Conservation (phyloP, 1,140 invertebrate genomes). For the Thaumetopoea pityocampa region DNA sequence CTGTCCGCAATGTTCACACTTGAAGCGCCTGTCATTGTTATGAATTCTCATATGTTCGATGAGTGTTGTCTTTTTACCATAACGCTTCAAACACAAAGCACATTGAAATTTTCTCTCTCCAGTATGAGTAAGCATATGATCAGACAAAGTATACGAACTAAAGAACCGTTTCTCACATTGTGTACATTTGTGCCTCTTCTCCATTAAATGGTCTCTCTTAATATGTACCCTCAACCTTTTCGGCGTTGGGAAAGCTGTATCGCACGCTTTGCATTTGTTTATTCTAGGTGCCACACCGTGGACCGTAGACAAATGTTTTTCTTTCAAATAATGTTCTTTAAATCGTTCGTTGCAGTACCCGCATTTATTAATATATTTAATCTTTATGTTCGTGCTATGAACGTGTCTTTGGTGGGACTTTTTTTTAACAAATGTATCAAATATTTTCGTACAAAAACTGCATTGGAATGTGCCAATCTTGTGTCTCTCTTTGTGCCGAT, state of each 20-base stretch:
- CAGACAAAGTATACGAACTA: too few species aligned
- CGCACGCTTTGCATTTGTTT: slow-evolving; percentile 19
- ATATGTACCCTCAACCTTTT: slow-evolving; percentile 29
- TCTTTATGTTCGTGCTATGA: not conserved
- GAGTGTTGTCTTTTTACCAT: slow-evolving; percentile 69
- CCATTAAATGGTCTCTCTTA: slow-evolving; percentile 38
- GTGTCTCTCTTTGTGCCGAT: slow-evolving; percentile 70
- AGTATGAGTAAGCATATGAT: too few species aligned
- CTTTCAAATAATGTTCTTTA: slow-evolving; percentile 1
- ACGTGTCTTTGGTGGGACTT: slow-evolving; percentile 7
- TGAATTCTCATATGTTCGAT: slow-evolving; percentile 75
- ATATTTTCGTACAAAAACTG: slow-evolving; percentile 1
- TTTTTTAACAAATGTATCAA: slow-evolving; percentile 2
- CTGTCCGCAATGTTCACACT: slow-evolving; percentile 44
- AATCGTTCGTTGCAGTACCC: slow-evolving; percentile 9
- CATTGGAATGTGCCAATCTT: slow-evolving; percentile 56
- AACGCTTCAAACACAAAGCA: too few species aligned
- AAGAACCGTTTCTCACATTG: slow-evolving; percentile 60
- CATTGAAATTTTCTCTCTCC: too few species aligned
- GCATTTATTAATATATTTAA: slow-evolving; percentile 3
- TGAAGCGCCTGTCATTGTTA: slow-evolving; percentile 25
- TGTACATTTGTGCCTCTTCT: slow-evolving; percentile 34
- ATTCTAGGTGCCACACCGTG: slow-evolving; percentile 5
- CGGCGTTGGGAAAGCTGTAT: slow-evolving; percentile 27
- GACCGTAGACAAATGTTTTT: slow-evolving; percentile 1